phyloP scores from a whole-genome alignment of 2,797 vertebrate genomes.

The Pangasius macronema region DNA sequence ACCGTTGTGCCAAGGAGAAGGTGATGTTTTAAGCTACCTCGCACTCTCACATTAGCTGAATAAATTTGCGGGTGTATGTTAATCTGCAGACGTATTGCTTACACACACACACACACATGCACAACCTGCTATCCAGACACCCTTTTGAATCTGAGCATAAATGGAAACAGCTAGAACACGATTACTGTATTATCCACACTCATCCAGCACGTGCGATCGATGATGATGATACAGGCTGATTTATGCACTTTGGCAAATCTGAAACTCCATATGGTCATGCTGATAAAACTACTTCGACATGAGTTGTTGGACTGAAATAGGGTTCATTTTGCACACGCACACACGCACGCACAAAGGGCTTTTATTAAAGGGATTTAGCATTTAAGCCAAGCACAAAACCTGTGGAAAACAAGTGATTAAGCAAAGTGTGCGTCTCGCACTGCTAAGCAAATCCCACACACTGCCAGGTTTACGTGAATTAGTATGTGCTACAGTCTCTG shows the following conservation, averaged over 20 bases:
- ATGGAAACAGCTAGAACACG: constrained; percentile 12
- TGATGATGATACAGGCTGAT: constrained; percentile 16
- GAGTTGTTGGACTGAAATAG: background rate
- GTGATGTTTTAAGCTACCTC: constrained; percentile 45
- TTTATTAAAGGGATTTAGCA: constrained; percentile 19
- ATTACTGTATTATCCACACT: constrained; percentile 17
- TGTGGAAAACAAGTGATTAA: constrained; percentile 35
- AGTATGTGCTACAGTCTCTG: background rate
- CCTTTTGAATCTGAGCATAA: background rate
- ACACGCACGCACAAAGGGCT: background rate
- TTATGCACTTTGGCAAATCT: constrained; percentile 27
- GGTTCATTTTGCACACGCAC: background rate
- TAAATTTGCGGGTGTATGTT: constrained; percentile 53
- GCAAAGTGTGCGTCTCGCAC: constrained; percentile 26
- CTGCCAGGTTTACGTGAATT: constrained; percentile 14
- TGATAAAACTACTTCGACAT: background rate
- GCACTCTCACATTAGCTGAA: constrained; percentile 49
- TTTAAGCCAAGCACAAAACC: constrained; percentile 12
- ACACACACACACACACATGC: background rate
- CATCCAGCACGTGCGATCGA: background rate
- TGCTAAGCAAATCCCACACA: constrained; percentile 6
- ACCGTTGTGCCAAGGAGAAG: constrained; percentile 33
- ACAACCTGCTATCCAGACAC: constrained; percentile 1
- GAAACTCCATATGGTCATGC: constrained; percentile 24
- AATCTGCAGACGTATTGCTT: constrained; percentile 20